phyloP scores from a whole-genome alignment of 2,797 vertebrate species.

The Halcyon smyrnensis region DNA sequence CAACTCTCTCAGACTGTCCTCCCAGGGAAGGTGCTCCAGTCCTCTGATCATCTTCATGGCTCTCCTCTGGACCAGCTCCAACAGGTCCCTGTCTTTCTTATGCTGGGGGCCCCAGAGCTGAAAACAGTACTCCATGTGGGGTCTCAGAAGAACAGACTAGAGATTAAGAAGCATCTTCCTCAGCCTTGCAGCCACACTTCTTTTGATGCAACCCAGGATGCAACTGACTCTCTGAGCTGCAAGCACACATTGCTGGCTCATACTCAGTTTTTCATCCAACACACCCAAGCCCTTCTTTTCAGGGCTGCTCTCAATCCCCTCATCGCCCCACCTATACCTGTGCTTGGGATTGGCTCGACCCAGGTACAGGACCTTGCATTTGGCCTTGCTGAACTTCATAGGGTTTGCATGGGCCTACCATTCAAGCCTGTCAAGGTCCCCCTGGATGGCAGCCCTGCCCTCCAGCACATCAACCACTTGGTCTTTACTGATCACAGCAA shows the following conservation, averaged over 20 bases:
- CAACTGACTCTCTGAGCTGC: background rate
- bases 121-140: background rate
- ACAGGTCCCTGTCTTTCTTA: background rate
- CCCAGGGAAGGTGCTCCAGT: background rate
- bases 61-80: background rate
- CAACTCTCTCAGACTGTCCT: background rate
- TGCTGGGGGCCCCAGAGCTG: background rate
- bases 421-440: background rate
- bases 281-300: background rate
- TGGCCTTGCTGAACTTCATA: background rate
- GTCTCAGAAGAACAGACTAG: background rate
- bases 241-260: background rate
- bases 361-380: background rate
- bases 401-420: background rate
- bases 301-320: background rate
- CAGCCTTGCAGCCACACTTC: background rate
- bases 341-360: background rate
- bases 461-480: background rate
- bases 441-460: background rate
- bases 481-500: background rate
- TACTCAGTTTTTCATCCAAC: background rate
- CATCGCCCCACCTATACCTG: background rate
- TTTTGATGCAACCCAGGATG: background rate
- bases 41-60: too few species aligned
- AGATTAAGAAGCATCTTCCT: background rate